Percentiles rank a stretch among this genome's conserved stretches.
These are phyloP conservation scores for Remorina albescens DNA, from an alignment of 2,797 vertebrate species.

Conservation along the genomic window DNA sequence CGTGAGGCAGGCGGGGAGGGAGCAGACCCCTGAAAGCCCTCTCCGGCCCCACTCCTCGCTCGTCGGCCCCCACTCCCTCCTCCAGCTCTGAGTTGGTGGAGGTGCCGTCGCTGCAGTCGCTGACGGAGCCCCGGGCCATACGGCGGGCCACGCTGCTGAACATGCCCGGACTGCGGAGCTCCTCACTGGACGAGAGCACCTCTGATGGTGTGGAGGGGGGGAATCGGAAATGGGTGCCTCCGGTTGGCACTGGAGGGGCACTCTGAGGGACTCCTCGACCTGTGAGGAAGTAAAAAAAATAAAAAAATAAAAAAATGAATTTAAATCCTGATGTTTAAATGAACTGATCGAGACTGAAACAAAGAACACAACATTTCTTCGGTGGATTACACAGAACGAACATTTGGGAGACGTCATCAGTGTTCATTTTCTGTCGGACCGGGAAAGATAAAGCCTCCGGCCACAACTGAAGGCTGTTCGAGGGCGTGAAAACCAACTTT, in stretches of 20 bases:
- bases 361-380: neutral
- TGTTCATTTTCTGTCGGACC: no score
- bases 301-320: neutral
- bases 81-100: constrained; percentile 92
- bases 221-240: constrained; percentile 91
- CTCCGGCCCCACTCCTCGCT: constrained; percentile 72
- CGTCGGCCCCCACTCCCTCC: constrained; percentile 83
- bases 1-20: constrained; percentile 86
- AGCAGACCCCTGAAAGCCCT: constrained; percentile 80
- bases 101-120: constrained; percentile 94
- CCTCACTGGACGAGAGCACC: constrained; percentile 90
- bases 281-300: constrained; percentile 44
- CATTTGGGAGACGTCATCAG: neutral
- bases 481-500: no score
- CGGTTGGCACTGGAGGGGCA: constrained; percentile 90
- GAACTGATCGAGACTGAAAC: neutral
- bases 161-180: constrained; percentile 85
- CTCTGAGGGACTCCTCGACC: constrained; percentile 92
- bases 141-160: constrained; percentile 90
- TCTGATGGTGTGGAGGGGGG: constrained; percentile 92
- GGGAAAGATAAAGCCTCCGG: no score
- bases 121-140: constrained; percentile 91
- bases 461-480: no score
- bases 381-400: neutral
- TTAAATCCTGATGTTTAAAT: neutral